Evolutionary conservation across 2,113 vertebrate genomes (phyloP).

Genomic region (Cygnus buccinator): DNA sequence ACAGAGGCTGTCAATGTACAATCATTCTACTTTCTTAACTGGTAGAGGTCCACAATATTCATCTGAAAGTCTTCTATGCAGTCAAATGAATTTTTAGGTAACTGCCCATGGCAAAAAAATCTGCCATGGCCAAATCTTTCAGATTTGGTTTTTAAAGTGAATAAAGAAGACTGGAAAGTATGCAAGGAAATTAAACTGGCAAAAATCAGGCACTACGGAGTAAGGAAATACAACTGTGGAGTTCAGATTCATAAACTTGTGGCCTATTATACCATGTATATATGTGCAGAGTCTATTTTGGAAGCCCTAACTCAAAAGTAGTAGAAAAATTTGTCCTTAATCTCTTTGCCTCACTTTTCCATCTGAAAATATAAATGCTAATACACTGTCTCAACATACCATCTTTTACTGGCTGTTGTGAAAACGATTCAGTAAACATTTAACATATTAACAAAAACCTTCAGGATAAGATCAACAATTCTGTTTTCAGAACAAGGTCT

Average conservation of each 20-base stretch:
- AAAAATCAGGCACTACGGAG: not conserved
- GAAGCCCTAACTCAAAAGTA: too few species aligned
- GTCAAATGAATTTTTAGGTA: not conserved
- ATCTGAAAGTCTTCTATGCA: not conserved
- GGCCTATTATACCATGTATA: not conserved
- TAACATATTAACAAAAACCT: too few species aligned
- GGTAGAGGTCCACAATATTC: rapidly evolving
- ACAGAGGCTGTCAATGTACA: not conserved
- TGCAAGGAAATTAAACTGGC: not conserved
- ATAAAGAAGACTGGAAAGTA: not conserved
- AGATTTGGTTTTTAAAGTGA: not conserved
- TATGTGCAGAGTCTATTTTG: too few species aligned
- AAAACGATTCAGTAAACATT: too few species aligned
- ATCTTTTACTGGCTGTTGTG: too few species aligned
- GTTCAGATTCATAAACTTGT: not conserved
- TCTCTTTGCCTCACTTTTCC: too few species aligned
- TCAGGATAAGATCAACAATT: too few species aligned
- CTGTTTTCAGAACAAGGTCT: too few species aligned
- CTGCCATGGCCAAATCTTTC: not conserved
- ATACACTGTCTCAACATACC: too few species aligned
- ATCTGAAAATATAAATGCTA: too few species aligned
- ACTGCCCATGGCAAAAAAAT: not conserved
- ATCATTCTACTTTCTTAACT: not conserved
- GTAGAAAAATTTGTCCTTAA: too few species aligned
- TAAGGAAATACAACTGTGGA: not conserved